These are phyloP conservation scores for Parthenolecanium corni DNA, from an alignment of 2,888 invertebrate species.

Conservation along the genomic window DNA sequence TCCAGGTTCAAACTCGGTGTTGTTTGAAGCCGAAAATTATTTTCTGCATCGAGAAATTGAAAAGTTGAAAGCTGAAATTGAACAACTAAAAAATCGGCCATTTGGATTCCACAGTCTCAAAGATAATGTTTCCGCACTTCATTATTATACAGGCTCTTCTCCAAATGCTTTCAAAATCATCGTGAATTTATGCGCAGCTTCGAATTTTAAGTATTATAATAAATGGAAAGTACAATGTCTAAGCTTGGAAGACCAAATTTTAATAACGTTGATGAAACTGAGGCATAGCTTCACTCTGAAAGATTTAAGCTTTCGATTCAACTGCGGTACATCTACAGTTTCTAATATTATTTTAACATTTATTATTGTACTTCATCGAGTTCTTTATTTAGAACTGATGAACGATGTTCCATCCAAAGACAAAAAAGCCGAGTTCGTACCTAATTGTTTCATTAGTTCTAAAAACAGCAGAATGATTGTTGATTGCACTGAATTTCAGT, in stretches of 20 bases:
- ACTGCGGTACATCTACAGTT: constrained; percentile 4
- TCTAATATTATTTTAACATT: constrained; percentile 19
- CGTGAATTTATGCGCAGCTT: background rate
- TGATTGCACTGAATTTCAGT: constrained; percentile 27
- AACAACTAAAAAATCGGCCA: constrained; percentile 4
- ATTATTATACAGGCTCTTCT: constrained; percentile 2
- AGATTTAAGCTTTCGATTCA: constrained; percentile 19
- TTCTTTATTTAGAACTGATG: background rate
- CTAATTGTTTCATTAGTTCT: constrained; percentile 11
- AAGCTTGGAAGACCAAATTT: constrained; percentile 9
- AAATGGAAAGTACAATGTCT: constrained; percentile 4
- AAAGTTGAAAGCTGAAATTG: constrained; percentile 3
- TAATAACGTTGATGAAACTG: constrained; percentile 21
- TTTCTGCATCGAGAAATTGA: background rate
- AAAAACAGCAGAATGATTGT: constrained; percentile 19
- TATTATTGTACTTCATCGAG: constrained; percentile 3
- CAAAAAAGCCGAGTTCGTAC: constrained; percentile 18
- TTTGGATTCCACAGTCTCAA: background rate
- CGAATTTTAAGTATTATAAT: constrained; percentile 1
- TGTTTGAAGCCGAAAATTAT: background rate
- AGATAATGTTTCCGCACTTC: background rate
- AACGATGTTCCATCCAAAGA: constrained; percentile 15
- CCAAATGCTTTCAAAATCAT: constrained; percentile 5
- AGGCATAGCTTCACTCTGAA: constrained; percentile 2
- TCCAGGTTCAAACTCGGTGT: background rate